Evolutionary conservation across 1,140 invertebrate genomes (phyloP).

Genomic region (Mamestra configurata): DNA sequence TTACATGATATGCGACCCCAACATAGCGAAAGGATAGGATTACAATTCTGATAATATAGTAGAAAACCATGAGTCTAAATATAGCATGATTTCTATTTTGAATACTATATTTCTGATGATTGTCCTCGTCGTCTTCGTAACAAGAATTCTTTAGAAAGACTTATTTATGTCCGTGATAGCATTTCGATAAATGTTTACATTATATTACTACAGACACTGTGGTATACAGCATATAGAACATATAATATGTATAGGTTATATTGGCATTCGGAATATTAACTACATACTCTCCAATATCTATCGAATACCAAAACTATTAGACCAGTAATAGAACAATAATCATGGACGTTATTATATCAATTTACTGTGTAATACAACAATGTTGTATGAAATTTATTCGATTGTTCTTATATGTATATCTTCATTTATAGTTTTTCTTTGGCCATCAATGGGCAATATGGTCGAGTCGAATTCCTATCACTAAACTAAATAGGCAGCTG

Average conservation of each 20-base stretch:
- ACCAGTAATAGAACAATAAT: constrained; percentile 8
- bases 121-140: no score
- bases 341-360: constrained; percentile 11
- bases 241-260: background rate
- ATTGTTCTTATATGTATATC: background rate
- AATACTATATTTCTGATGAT: no score
- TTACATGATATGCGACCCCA: no score
- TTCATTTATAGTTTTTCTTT: background rate
- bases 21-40: no score
- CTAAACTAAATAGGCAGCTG: background rate
- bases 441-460: background rate
- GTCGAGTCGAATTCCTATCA: background rate
- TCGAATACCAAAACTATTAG: constrained; percentile 23
- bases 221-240: background rate
- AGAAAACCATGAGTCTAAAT: no score
- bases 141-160: no score
- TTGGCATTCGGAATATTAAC: background rate
- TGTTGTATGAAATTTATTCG: background rate
- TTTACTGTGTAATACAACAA: background rate
- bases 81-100: no score
- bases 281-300: background rate
- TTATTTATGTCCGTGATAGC: no score
- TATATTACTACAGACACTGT: no score
- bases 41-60: no score
- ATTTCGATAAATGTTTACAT: no score